These are phyloP conservation scores for Drosophila rhopaloa DNA, from an alignment of 1,140 invertebrate genomes.

Conservation along the genomic window DNA sequence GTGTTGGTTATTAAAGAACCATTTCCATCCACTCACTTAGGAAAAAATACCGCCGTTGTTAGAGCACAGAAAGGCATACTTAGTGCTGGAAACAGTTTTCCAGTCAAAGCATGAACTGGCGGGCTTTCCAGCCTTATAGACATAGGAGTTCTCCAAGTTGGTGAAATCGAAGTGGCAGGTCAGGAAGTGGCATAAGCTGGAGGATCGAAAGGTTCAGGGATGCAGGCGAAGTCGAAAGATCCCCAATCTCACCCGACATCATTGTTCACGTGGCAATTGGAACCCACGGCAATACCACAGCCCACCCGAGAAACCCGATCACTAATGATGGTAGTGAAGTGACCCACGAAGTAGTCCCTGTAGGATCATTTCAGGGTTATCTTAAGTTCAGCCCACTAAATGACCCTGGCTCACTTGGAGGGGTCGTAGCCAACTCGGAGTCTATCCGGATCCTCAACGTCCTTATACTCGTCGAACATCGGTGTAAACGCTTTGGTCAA, in stretches of 20 bases:
- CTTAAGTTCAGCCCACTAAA: not conserved
- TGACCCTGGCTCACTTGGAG: slow-evolving; percentile 1
- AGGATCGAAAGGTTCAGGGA: not conserved
- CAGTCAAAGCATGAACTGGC: slow-evolving; percentile 33
- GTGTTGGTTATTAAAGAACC: no score
- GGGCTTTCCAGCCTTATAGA: slow-evolving; percentile 37
- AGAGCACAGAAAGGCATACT: slow-evolving; percentile 29
- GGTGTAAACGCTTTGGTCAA: not conserved
- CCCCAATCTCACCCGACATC: not conserved
- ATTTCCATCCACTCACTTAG: slow-evolving; percentile 1
- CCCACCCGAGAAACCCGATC: slow-evolving; percentile 64
- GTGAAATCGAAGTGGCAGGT: slow-evolving; percentile 56
- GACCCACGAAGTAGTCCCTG: slow-evolving; percentile 10
- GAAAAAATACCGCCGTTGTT: slow-evolving; percentile 45
- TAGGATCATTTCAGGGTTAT: not conserved
- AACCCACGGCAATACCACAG: slow-evolving; percentile 35
- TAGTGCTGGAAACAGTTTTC: not conserved
- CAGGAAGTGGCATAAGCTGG: slow-evolving; percentile 39
- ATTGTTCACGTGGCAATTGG: slow-evolving; percentile 4
- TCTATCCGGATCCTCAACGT: slow-evolving; percentile 20
- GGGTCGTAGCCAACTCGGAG: slow-evolving; percentile 10
- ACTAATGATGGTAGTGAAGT: slow-evolving; percentile 37
- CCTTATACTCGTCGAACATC: slow-evolving; percentile 31
- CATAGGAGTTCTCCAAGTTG: slow-evolving; percentile 18
- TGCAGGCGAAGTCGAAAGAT: not conserved